These are phyloP conservation scores for Actinernus sp. DNA, from an alignment of 92 coral and sea anemone genomes.

Conservation along the genomic window DNA sequence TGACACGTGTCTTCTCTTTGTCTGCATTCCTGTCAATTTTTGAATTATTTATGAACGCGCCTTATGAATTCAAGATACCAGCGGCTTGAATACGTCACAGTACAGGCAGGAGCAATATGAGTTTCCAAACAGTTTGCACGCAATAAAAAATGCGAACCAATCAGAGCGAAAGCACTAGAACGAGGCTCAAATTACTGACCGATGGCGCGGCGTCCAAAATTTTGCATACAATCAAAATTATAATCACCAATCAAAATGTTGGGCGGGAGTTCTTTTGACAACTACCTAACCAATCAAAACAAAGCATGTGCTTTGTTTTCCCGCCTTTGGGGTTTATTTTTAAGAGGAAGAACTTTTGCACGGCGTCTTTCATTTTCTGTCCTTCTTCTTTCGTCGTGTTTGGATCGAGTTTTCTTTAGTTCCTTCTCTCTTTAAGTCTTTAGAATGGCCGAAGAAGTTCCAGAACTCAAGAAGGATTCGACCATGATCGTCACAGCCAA, in stretches of 20 bases:
- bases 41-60: too few species aligned
- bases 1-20: neutral
- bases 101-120: too few species aligned
- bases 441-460: slow-evolving; percentile 89
- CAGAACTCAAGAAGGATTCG: slow-evolving; percentile 88
- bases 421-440: slow-evolving; percentile 17
- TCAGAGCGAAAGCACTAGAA: too few species aligned
- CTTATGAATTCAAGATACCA: too few species aligned
- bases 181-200: neutral
- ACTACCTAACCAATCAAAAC: slow-evolving; percentile 55
- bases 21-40: neutral
- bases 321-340: slow-evolving; percentile 77
- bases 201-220: neutral
- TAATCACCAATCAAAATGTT: slow-evolving; percentile 40
- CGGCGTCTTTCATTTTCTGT: slow-evolving; percentile 66
- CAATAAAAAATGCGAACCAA: too few species aligned
- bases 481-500: slow-evolving; percentile 95
- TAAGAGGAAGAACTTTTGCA: slow-evolving; percentile 34
- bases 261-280: slow-evolving; percentile 53
- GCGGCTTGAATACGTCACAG: too few species aligned
- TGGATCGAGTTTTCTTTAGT: neutral
- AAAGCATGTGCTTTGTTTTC: slow-evolving; percentile 43
- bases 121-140: too few species aligned
- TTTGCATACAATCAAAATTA: slow-evolving; percentile 28
- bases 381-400: slow-evolving; percentile 36